A percentile compares a stretch with the other conserved stretches of the same genome.
These are phyloP conservation scores for Sorex maritimensis DNA, from an alignment of 2,797 vertebrate species.

Conservation along the genomic window DNA sequence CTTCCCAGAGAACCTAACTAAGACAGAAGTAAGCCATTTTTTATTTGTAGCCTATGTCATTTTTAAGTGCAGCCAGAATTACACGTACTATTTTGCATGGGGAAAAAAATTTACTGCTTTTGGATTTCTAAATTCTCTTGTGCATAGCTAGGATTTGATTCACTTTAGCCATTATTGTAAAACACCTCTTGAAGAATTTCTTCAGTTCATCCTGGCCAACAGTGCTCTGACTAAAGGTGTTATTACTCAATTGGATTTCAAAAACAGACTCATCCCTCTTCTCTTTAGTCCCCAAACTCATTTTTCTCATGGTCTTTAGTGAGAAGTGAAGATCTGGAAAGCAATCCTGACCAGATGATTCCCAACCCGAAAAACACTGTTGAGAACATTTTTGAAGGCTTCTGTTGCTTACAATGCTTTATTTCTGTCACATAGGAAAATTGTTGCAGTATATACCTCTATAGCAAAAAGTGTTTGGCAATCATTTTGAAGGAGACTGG, in stretches of 20 bases:
- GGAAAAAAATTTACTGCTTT: conserved; percentile 52
- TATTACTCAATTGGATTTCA: neutral
- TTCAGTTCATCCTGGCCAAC: neutral
- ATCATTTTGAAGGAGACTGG: conserved; percentile 47
- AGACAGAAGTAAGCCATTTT: conserved; percentile 18
- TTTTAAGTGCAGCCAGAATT: conserved; percentile 51
- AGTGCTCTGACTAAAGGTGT: neutral
- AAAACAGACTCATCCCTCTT: neutral
- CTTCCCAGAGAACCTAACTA: conserved; percentile 24
- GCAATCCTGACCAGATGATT: neutral
- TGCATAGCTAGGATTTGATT: conserved; percentile 35
- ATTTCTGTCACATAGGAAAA: neutral
- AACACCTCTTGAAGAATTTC: conserved; percentile 22
- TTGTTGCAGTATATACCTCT: neutral
- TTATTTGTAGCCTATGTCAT: neutral
- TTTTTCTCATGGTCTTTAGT: neutral
- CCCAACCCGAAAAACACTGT: neutral
- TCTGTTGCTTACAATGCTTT: neutral
- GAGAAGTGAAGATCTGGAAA: neutral
- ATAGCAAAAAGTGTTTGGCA: neutral
- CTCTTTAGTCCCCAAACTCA: neutral
- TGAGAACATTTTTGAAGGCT: neutral
- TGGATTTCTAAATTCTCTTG: conserved; percentile 47
- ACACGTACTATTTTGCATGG: neutral
- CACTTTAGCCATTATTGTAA: neutral